These are phyloP conservation scores for Onthophagus sagittarius DNA, from an alignment of 2,888 invertebrate genomes.

Conservation along the genomic window DNA sequence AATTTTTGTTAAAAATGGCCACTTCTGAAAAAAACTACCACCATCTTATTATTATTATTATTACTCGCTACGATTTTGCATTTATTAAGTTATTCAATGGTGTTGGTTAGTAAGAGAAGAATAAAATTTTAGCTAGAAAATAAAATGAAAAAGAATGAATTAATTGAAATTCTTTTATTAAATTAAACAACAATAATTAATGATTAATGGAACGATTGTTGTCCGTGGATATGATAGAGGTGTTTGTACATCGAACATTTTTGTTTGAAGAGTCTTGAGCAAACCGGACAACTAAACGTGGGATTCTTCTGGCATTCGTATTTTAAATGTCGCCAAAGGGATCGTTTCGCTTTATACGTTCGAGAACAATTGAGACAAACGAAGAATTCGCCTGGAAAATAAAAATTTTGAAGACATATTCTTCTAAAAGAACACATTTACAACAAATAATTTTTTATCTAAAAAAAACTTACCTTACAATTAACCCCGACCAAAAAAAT, in stretches of 20 bases:
- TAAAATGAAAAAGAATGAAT: background rate
- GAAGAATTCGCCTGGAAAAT: conserved; percentile 17
- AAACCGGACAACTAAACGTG: conserved; percentile 40
- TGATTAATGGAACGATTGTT: background rate
- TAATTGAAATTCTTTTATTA: background rate
- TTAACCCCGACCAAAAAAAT: background rate
- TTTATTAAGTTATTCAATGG: background rate
- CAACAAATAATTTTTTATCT: background rate
- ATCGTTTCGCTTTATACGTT: conserved; percentile 20
- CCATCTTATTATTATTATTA: background rate
- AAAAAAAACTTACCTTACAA: background rate
- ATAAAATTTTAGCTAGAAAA: background rate
- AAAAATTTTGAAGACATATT: conserved; percentile 14
- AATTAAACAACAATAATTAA: background rate
- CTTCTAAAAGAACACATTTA: background rate
- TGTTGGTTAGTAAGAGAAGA: background rate
- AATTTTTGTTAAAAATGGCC: background rate
- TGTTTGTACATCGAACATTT: conserved; percentile 22
- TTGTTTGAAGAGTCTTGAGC: conserved; percentile 37
- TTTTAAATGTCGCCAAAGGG: conserved; percentile 27
- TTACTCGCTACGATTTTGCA: background rate
- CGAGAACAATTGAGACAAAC: conserved; percentile 15
- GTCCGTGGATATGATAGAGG: conserved; percentile 15
- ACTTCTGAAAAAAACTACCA: background rate
- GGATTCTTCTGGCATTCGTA: conserved; percentile 30